These are phyloP conservation scores for Gavia stellata DNA, from an alignment of 2,113 vertebrate genomes.

Conservation along the genomic window DNA sequence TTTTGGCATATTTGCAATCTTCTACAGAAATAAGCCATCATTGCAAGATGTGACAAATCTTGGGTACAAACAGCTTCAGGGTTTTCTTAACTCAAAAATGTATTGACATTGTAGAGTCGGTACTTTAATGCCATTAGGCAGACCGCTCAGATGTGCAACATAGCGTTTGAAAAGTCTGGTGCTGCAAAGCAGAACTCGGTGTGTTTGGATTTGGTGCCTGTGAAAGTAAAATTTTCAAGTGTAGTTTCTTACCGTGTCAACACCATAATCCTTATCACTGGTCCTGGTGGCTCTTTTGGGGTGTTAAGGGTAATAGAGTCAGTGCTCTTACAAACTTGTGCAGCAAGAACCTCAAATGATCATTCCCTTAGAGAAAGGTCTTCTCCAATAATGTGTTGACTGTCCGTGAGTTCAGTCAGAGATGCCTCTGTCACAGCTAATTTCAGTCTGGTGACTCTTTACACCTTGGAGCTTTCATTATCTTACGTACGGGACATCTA, in stretches of 20 bases:
- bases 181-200: neutral
- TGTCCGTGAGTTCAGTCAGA: neutral
- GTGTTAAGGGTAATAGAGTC: neutral
- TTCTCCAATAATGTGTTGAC: neutral
- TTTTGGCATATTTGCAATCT: neutral
- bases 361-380: neutral
- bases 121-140: neutral
- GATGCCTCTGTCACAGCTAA: neutral
- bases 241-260: neutral
- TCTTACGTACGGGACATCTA: neutral
- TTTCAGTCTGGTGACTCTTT: neutral
- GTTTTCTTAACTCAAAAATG: neutral
- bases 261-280: neutral
- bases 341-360: neutral
- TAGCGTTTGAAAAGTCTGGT: fast-evolving
- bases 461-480: neutral
- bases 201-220: neutral
- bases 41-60: neutral
- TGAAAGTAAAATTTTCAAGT: neutral
- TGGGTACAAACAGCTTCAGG: neutral
- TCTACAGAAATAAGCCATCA: neutral
- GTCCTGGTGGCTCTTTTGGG: neutral
- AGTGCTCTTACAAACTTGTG: neutral
- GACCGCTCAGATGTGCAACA: fast-evolving
- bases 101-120: fast-evolving